Evolutionary conservation across 1,140 invertebrate species (phyloP), one percentile per base, ranked within the genome.

Genomic region (Nixonia krombeini): DNA sequence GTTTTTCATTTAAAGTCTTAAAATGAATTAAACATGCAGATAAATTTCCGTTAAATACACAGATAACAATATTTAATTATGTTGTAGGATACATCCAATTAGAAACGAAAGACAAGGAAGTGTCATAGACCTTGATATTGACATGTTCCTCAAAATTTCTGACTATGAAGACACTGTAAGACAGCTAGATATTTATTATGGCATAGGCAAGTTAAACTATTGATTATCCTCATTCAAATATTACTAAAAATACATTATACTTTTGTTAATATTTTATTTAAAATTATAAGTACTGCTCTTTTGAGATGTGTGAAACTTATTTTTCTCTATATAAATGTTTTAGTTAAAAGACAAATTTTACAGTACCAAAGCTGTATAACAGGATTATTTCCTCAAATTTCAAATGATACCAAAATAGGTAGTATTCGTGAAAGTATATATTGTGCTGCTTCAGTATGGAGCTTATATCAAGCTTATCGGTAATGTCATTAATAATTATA

Each of bases 341-440:
- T 81, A 99, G 97, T 98, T 4, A 98, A 99, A 86, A 86, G 95
- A 56, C 95, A 99, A 77, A 86, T 99, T 44, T 81, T 99, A 13
- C 88, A 91, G 37, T 94, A 94, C 84, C 97, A 99, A 87, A 98
- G 96, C 83, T 92, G 93, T 44, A 97, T 96, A 31, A 95, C 94
- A 42, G 97, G 97, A 2, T 82, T 99, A 7, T 99, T 98, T 86
- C 97, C 97, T 12, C 90, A 93, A 29, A 83, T 95, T 73, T 96
- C 96, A 23, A 90, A 87, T 66, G 93, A 97, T 68, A 88, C 86
- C 59, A 85, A 85, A 68, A 89, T 96, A 53, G 96, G 92, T 17
- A 96, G 95, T 85, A 91, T 99, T 0, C 87, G 96, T 73, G 97
- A 99, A 72, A 98, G 94, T 85, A 92, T 99, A 72, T 99, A 99